phyloP scores from a whole-genome alignment of 30 jellyfish, hydroid and myxozoan genomes.

The Cassiopea andromeda region DNA sequence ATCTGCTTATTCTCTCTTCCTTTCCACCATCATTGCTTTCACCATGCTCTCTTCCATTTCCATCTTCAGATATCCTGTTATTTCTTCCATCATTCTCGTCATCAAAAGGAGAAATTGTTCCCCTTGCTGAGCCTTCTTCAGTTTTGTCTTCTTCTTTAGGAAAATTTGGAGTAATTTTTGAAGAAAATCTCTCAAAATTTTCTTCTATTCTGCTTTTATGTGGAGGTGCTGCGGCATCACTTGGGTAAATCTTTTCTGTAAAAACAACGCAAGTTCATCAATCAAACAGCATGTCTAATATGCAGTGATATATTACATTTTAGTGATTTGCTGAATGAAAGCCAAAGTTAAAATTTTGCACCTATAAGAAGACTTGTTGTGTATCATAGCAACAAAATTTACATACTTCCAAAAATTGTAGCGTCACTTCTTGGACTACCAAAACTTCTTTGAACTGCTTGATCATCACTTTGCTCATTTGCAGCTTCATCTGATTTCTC shows the following conservation, averaged over 20 bases:
- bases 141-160: constrained; percentile 14
- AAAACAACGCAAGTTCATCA: neutral
- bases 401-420: constrained; percentile 51
- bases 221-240: constrained; percentile 58
- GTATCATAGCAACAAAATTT: neutral
- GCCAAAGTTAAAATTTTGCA: too few species aligned
- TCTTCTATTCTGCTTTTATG: constrained; percentile 56
- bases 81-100: constrained; percentile 57
- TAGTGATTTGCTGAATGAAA: too few species aligned
- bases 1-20: neutral
- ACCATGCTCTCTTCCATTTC: neutral
- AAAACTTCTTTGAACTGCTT: neutral
- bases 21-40: neutral
- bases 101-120: constrained; percentile 68
- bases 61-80: neutral
- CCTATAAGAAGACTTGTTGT: too few species aligned
- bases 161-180: constrained; percentile 40
- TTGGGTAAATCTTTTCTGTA: constrained; percentile 62
- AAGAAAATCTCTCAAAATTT: constrained; percentile 14
- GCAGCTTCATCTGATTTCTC: constrained; percentile 12
- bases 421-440: constrained; percentile 24
- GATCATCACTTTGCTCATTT: constrained; percentile 3
- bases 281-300: neutral
- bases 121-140: constrained; percentile 68
- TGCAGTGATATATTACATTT: too few species aligned